phyloP scores from a whole-genome alignment of 1,140 invertebrate species.

The Tetragnatha versicolor region DNA sequence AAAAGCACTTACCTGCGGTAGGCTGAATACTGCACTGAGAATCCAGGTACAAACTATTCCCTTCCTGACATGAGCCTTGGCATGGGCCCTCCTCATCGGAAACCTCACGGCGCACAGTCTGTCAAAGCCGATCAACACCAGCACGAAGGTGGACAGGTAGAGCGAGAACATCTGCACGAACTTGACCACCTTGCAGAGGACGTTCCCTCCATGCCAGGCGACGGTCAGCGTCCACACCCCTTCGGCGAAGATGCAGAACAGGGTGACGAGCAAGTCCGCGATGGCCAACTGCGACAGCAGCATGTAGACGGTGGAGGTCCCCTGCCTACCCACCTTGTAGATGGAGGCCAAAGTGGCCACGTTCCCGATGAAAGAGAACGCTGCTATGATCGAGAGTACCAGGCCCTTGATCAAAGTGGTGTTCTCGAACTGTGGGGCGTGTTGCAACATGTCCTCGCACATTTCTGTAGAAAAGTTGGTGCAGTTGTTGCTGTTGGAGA shows the following conservation, averaged over 20 bases:
- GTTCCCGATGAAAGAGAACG: constrained; percentile 77
- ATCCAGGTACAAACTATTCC: constrained; percentile 74
- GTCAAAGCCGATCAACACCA: constrained; percentile 82
- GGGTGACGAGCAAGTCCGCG: constrained; percentile 78
- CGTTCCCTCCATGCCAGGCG: constrained; percentile 79
- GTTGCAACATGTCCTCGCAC: background rate
- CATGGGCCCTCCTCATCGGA: constrained; percentile 73
- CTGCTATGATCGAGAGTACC: constrained; percentile 73
- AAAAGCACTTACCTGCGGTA: constrained; percentile 75
- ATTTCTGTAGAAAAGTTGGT: background rate
- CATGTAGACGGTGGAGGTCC: constrained; percentile 73
- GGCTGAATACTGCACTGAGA: constrained; percentile 74
- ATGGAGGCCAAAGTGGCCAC: constrained; percentile 78
- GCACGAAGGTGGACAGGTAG: constrained; percentile 81
- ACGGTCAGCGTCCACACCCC: constrained; percentile 80
- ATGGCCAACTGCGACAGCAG: constrained; percentile 70
- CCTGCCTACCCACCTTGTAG: constrained; percentile 66
- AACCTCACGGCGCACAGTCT: constrained; percentile 79
- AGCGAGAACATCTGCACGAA: constrained; percentile 81
- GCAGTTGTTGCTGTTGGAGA: background rate
- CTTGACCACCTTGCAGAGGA: constrained; percentile 81
- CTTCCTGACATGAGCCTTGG: constrained; percentile 71
- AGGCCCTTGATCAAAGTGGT: constrained; percentile 70
- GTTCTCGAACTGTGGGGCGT: constrained; percentile 58
- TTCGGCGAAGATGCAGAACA: constrained; percentile 81